Evolutionary conservation across 2,888 invertebrate species (phyloP).

Genomic region (Microdon myrmicae): DNA sequence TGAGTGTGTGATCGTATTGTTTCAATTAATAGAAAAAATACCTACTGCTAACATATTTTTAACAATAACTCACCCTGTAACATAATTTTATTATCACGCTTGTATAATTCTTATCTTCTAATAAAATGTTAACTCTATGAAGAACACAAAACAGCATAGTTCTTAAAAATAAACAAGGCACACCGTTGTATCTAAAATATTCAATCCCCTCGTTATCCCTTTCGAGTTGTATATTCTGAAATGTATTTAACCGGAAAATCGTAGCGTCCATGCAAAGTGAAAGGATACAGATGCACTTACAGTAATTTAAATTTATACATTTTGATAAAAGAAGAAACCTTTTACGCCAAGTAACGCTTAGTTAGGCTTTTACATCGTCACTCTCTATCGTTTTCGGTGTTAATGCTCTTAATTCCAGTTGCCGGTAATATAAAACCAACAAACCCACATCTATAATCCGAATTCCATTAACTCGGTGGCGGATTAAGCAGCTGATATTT

Average conservation of each 20-base stretch:
- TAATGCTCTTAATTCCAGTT: constrained; percentile 30
- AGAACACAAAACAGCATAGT: too few relatives aligned
- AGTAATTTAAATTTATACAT: constrained; percentile 22
- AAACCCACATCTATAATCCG: constrained; percentile 44
- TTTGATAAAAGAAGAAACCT: constrained; percentile 16
- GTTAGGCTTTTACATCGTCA: constrained; percentile 20
- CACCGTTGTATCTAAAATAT: too few relatives aligned
- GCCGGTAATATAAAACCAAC: constrained; percentile 45
- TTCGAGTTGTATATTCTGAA: too few relatives aligned
- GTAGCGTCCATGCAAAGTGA: not conserved
- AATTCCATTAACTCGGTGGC: constrained; percentile 45
- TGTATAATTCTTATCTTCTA: too few relatives aligned
- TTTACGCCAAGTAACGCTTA: constrained; percentile 21
- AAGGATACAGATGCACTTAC: constrained; percentile 11
- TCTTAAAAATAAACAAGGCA: too few relatives aligned
- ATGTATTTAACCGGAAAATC: not conserved
- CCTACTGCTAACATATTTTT: too few relatives aligned
- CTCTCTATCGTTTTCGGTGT: constrained; percentile 2
- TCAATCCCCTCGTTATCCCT: too few relatives aligned
- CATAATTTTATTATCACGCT: too few relatives aligned
- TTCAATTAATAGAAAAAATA: too few relatives aligned
- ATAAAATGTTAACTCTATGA: too few relatives aligned
- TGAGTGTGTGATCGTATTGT: too few relatives aligned
- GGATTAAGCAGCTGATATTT: constrained; percentile 49
- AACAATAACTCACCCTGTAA: too few relatives aligned